Percentiles rank a stretch among this genome's conserved stretches.
Evolutionary conservation across 2,113 vertebrate species (phyloP).

Genomic region (Prionailurus viverrinus): DNA sequence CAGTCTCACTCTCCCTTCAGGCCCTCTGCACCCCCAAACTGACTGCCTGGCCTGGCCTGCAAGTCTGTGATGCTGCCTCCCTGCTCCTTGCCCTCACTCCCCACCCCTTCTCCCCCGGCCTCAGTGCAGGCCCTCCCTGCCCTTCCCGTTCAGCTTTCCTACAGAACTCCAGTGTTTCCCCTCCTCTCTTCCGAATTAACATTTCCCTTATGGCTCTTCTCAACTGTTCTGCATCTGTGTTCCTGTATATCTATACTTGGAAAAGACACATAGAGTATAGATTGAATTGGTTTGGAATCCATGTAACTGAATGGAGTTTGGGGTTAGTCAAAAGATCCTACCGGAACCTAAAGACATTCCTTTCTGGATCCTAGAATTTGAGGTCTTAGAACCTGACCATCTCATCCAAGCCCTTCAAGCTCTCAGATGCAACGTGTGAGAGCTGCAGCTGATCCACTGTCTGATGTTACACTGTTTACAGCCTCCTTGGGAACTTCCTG

Average conservation of each 20-base stretch:
- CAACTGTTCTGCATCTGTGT: fast-evolving
- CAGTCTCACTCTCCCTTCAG: background rate
- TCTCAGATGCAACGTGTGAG: background rate
- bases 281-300: background rate
- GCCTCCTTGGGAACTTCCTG: background rate
- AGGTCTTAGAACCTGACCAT: background rate
- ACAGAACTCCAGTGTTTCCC: fast-evolving
- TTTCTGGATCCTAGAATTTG: background rate
- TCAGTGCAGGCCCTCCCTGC: background rate
- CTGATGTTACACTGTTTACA: fast-evolving
- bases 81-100: fast-evolving
- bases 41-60: fast-evolving
- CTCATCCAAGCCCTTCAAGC: background rate
- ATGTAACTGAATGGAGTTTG: background rate
- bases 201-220: background rate
- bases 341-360: background rate
- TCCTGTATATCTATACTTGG: fast-evolving
- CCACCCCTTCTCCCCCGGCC: fast-evolving
- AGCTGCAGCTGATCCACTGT: background rate
- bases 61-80: fast-evolving
- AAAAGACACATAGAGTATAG: background rate
- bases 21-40: fast-evolving
- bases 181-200: background rate
- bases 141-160: background rate
- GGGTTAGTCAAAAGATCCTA: background rate